Percentiles rank a stretch among this genome's conserved stretches.
Conservation (phyloP, 2,113 vertebrate species). For the Scortum barcoo region DNA sequence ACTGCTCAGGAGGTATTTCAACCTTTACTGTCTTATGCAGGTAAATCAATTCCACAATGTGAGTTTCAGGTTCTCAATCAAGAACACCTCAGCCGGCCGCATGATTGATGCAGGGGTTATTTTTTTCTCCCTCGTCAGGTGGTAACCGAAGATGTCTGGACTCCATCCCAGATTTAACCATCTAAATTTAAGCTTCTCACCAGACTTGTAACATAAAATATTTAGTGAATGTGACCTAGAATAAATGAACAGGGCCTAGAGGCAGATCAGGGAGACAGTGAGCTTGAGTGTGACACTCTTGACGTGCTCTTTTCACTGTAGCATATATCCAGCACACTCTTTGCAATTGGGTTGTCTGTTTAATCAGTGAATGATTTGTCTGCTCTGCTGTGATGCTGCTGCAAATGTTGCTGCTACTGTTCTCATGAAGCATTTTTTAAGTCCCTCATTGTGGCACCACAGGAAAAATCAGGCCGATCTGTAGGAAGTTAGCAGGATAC, state of each 20-base stretch:
- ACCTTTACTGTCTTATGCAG: neutral
- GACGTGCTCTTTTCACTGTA: neutral
- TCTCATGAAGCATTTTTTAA: neutral
- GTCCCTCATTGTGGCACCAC: neutral
- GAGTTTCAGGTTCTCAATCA: neutral
- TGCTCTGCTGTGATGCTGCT: neutral
- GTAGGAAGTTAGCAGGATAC: neutral
- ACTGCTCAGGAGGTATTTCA: neutral
- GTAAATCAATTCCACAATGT: neutral
- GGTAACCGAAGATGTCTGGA: constrained; percentile 24
- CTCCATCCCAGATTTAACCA: constrained; percentile 36
- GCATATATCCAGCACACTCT: neutral
- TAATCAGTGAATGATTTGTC: neutral
- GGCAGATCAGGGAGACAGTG: constrained; percentile 22
- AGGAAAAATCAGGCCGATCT: neutral
- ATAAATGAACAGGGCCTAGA: constrained; percentile 55
- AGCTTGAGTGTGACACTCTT: neutral
- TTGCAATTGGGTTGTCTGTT: neutral
- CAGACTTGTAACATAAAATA: constrained; percentile 68
- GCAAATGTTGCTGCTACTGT: neutral
- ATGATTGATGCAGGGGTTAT: no score
- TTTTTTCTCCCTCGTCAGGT: constrained; percentile 8
- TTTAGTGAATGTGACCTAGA: constrained; percentile 68
- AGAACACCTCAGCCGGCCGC: neutral
- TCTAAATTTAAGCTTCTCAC: constrained; percentile 66